These are phyloP conservation scores for Hoplostethus atlanticus DNA, from an alignment of 2,797 vertebrate genomes.

Conservation along the genomic window DNA sequence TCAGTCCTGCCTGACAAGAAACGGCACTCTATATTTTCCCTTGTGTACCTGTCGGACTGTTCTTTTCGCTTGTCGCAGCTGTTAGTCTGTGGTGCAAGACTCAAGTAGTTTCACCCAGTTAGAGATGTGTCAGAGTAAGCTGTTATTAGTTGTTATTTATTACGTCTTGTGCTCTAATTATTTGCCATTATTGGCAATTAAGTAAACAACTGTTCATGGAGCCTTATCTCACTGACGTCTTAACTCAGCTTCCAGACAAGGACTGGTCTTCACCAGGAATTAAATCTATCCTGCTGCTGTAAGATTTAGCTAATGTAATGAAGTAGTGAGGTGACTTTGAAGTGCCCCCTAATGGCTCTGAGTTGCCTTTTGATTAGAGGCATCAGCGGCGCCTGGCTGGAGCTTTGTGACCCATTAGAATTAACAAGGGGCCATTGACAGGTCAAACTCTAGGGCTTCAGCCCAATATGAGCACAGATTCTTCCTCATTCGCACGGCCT, in stretches of 20 bases:
- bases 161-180: conserved; percentile 52
- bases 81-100: conserved; percentile 10
- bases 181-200: conserved; percentile 65
- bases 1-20: conserved; percentile 8
- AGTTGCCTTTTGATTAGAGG: conserved; percentile 83
- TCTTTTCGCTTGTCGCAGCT: conserved; percentile 16
- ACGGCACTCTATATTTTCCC: background rate
- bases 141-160: conserved; percentile 71
- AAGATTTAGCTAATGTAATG: conserved; percentile 70
- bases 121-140: conserved; percentile 79
- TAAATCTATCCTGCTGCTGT: conserved; percentile 60
- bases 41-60: background rate
- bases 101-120: conserved; percentile 82
- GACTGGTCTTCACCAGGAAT: conserved; percentile 54
- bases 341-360: conserved; percentile 72
- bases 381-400: conserved; percentile 77
- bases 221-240: conserved; percentile 41
- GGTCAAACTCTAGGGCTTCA: conserved; percentile 73
- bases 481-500: conserved; percentile 46
- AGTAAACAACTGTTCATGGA: conserved; percentile 52
- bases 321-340: conserved; percentile 79
- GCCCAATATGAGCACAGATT: conserved; percentile 54
- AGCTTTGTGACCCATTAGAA: conserved; percentile 84
- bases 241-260: conserved; percentile 20
- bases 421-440: conserved; percentile 80